Evolutionary conservation across 1,140 invertebrate genomes (phyloP), one percentile per base, ranked within the genome.

Genomic region (Platorchestia sp.): DNA sequence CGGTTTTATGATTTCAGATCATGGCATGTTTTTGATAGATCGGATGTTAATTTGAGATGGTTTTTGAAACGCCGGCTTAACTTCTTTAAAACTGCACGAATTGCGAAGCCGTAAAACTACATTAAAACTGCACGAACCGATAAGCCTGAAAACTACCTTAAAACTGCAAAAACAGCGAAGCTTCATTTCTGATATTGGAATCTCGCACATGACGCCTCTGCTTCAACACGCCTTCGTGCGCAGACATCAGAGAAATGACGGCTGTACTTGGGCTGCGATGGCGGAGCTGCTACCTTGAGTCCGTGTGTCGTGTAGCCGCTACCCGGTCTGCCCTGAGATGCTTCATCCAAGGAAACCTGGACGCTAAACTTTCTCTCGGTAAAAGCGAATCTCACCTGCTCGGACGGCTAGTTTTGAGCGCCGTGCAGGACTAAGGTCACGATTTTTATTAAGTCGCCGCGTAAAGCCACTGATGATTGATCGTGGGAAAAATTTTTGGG

Each of bases 361-460:
- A 75, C 59, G 59, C 59, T 75, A 75, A 75, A 75, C 59, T 75
- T 75, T 75, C 59, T 75, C 59, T 75, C 59, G 59, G 59, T 75
- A 75, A 75, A 75, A 75, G 59, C 27, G 59, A 75, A 27, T 75
- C 59, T 75, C 59, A 75, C 59, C 27, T 75, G 59, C 27, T 14
- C 59, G 27, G 59, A 27, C 10, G 59, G 27, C 59, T 14, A 22
- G 59, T 19, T 75, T 75, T 75, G 59, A 75, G 59, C 59, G 27
- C 27, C 59, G 59, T 75, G 59, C 14, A 75, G 59, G 59, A 75
- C 59, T 75, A 75, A 75, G 59, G 59, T 75, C 59, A 75, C 59
- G 59, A 75, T 75, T 75, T 75, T 75, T 75, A 75, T 75, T 1
- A 75, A 75, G 59, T 75, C 59, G 36, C 27, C 14, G 36, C 59